Evolutionary conservation across 2,113 vertebrate genomes (phyloP), one percentile per base, ranked within the genome.

Genomic region (Synchiropus splendidus): DNA sequence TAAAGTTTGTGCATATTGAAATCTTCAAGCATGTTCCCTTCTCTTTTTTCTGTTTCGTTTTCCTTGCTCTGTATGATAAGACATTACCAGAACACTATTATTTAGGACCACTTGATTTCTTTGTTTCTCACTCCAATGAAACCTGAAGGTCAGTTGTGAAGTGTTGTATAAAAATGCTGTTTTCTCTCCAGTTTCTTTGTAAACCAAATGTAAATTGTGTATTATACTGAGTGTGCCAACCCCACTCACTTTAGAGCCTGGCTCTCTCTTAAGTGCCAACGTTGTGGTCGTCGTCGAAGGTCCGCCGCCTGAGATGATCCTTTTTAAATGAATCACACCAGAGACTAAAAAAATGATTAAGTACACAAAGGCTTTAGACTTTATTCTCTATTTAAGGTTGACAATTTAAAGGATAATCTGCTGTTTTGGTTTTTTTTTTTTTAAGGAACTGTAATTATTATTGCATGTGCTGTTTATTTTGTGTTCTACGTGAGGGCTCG

Each of bases 381-480:
- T 80, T 81, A 82, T 81, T 85, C 80, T 85, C 74, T 83, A 78
- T 83, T 85, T 84, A 84, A 84, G 72, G 75, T 81, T 69, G 64
- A 81, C 73, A 74, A 77, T 67, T 69, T 72, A 71, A 78, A 71
- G 67, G 54, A 61, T 70, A 78, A 85, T 81, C 78, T 83, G 78
- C 72, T 81, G 75, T 73, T 75, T 18, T 36, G 53, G 8, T 77
- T 64, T 67, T 30, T 52, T 45, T 27, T 31, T 35, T 16, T 45
- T 59, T 80, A 79, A 85, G 71, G 70, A 83, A 75, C 65, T 84
- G 80, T 84, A 72, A 85, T 79, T 80, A 81, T 79, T 79, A 78
- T 71, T 86, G 83, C 83, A 87, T 85, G 84, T 85, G 75, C 72
- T 83, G 80, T 84, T 82, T 83, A 67, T 83, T 80, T 82, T 80